Base-by-base conservation (phyloP, 2,113 vertebrate genomes). In the Nanorana parkeri region DNA sequence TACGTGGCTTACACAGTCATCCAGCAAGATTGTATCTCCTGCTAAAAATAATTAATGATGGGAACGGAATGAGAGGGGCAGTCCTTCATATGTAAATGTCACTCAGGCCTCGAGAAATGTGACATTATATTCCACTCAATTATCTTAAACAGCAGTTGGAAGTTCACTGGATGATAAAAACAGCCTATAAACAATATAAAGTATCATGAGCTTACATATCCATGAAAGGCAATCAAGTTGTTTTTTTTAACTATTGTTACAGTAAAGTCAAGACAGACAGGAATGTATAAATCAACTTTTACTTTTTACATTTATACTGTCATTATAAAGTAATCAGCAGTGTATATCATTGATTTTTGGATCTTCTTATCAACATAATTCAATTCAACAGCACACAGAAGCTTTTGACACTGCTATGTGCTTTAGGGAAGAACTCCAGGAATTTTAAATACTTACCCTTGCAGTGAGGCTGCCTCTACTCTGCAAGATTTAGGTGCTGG, bases 51-150 rank as follows among this genome's bases (percentile, higher is more conserved):
- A 73, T 73, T 73, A 73, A 56, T 52, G 55, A 52, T 24, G 16
- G 24, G 20, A 8, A 32, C 55, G 56, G 28, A 73, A 29, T 24
- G 69, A 73, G 69, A 29, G 52, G 69, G 69, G 69, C 51, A 55
- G 69, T 73, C 8, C 69, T 55, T 52, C 24, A 55, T 23, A 55
- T 73, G 69, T 73, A 56, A 73, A 73, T 73, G 69, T 52, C 26
- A 56, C 47, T 55, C 52, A 52, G 69, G 13, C 69, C 68, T 55
- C 23, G 52, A 55, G 47, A 72, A 55, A 28, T 29, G 69, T 73
- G 69, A 26, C 69, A 73, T 73, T 73, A 29, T 73, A 73, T 56
- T 73, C 29, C 51, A 56, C 26, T 73, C 69, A 73, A 73, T 73
- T 73, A 73, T 56, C 51, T 55, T 19, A 56, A 20, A 29, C 52